These are phyloP conservation scores for Rhagophthalmus giganteus DNA, from an alignment of 2,888 invertebrate species.

Conservation along the genomic window DNA sequence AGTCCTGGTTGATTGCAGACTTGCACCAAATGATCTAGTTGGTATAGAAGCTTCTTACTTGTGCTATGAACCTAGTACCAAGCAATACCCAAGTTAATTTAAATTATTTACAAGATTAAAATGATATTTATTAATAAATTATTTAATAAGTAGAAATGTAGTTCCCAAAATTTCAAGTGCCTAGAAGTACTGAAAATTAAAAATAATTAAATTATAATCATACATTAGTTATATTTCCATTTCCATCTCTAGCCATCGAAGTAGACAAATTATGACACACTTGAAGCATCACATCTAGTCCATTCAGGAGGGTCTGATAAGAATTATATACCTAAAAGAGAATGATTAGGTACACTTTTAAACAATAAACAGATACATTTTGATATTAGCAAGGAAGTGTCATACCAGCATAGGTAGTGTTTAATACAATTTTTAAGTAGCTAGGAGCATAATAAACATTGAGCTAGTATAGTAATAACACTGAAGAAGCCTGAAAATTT, in stretches of 20 bases:
- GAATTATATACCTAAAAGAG: constrained; percentile 64
- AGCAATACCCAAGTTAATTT: constrained; percentile 45
- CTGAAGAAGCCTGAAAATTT: too few relatives aligned
- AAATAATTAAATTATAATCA: constrained; percentile 35
- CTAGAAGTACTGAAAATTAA: constrained; percentile 18
- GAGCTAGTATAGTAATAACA: too few relatives aligned
- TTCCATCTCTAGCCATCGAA: constrained; percentile 43
- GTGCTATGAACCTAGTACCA: constrained; percentile 84
- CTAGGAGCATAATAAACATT: too few relatives aligned
- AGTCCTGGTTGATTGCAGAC: constrained; percentile 92
- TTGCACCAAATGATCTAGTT: constrained; percentile 93
- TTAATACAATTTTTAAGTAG: not conserved
- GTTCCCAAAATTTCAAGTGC: constrained; percentile 10
- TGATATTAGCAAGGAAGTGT: too few relatives aligned
- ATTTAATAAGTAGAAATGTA: constrained; percentile 5
- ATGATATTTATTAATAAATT: not conserved
- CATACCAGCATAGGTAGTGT: too few relatives aligned
- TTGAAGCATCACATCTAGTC: constrained; percentile 68
- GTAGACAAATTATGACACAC: constrained; percentile 64
- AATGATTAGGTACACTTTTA: not conserved
- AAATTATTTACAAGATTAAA: not conserved
- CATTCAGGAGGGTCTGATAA: constrained; percentile 67
- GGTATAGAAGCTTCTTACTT: constrained; percentile 93
- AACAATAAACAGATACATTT: not conserved
- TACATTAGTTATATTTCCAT: constrained; percentile 48